Base-by-base conservation (phyloP, 1,140 invertebrate genomes). In the Papilio polytes region DNA sequence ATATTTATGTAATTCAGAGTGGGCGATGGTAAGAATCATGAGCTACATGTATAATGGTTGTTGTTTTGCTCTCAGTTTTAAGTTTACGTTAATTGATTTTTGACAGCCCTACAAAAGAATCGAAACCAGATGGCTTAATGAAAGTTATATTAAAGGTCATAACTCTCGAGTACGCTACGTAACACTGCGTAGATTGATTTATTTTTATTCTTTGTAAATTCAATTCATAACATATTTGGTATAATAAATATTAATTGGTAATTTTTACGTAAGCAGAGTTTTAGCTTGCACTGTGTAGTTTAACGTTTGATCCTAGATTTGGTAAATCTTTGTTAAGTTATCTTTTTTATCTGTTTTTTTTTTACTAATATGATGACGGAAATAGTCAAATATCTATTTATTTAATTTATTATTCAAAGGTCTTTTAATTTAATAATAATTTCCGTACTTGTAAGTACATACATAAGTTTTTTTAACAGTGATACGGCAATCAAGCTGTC, bases 361-460 rank as follows among this genome's bases (percentile, higher is more conserved):
- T 59, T 8, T 22, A 18, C n/a, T 1, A 2, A n/a, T 56, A 56
- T 7, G 3, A 56, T 56, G 53, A 20, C n/a, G 53, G n/a, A 18
- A 56, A 56, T 56, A 56, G 18, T 56, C 6, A 8, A 41, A 41
- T 41, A 41, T 41, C 7, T 41, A 41, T 41, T 41, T 41, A 41
- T 41, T 41, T 0, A 41, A 41, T 41, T 41, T 8, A 41, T 41
- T 41, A 41, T 41, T 41, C 36, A 41, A 41, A 41, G 6, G 36
- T 41, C 36, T 36, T 12, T 66, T 66, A 31, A 76, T 51, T 76
- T 51, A 51, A 84, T 78, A 74, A 83, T 74, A 80, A 87, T 81
- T 90, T 91, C 87, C 87, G 89, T 86, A 86, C 86, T 82, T 91
- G 90, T 91, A 86, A 41, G 20, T 46, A 70, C 53, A 82, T 86